phyloP scores from a whole-genome alignment of 1,140 invertebrate genomes.

The Drosophila pectinifera region DNA sequence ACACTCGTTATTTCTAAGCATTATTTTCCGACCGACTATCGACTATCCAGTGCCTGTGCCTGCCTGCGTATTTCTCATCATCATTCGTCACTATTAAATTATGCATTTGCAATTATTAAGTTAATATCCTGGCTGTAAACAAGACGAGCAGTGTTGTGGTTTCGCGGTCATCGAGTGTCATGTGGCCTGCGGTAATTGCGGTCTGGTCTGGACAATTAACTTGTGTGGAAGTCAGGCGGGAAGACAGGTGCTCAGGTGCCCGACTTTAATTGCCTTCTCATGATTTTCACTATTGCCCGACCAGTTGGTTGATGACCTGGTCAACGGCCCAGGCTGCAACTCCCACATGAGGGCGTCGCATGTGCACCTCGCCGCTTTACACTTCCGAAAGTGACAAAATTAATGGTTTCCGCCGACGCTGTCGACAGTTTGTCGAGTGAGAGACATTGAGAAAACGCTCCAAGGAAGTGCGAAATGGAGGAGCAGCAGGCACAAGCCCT shows the following conservation, averaged over 20 bases:
- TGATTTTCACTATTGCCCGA: conserved; percentile 68
- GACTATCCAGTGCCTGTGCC: background rate
- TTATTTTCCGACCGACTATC: conserved; percentile 18
- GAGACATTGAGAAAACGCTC: conserved; percentile 70
- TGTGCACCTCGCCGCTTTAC: conserved; percentile 55
- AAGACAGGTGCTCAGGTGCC: conserved; percentile 55
- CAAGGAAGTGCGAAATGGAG: conserved; percentile 45
- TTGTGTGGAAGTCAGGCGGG: conserved; percentile 57
- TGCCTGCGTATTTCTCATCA: conserved; percentile 13
- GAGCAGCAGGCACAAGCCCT: conserved; percentile 31
- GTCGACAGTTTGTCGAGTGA: conserved; percentile 74
- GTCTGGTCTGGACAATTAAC: conserved; percentile 73
- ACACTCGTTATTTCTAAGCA: conserved; percentile 26
- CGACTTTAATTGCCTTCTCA: conserved; percentile 74
- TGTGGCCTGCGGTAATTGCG: conserved; percentile 64
- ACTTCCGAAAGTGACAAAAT: conserved; percentile 82
- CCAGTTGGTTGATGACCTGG: conserved; percentile 25
- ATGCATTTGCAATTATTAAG: conserved; percentile 76
- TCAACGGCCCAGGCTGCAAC: conserved; percentile 37
- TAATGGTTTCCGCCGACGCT: conserved; percentile 78
- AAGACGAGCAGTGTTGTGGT: conserved; percentile 46
- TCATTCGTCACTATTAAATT: conserved; percentile 69
- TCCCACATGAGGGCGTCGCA: conserved; percentile 34
- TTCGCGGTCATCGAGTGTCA: conserved; percentile 54
- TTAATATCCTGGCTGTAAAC: conserved; percentile 50